Percentiles rank a stretch among this genome's conserved stretches.
These are phyloP conservation scores for Sitta europaea DNA, from an alignment of 2,113 vertebrate genomes.

Conservation along the genomic window DNA sequence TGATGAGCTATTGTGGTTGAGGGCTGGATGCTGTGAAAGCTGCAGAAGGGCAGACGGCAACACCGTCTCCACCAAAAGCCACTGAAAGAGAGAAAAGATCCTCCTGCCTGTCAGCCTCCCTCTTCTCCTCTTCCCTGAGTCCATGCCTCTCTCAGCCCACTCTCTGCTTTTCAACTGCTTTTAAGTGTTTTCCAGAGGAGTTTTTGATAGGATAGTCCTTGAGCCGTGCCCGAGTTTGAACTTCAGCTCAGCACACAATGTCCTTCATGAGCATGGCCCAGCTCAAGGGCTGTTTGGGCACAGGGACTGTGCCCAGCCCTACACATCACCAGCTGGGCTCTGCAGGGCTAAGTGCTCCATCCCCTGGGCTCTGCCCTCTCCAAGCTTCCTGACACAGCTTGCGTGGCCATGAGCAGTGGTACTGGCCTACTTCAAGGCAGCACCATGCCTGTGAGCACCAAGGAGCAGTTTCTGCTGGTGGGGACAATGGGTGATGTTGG, in stretches of 20 bases:
- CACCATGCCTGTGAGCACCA: neutral
- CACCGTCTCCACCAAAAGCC: neutral
- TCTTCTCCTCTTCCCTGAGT: neutral
- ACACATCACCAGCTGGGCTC: rapidly evolving
- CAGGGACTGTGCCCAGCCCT: neutral
- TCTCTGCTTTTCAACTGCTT: neutral
- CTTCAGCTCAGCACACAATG: neutral
- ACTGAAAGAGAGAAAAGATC: neutral
- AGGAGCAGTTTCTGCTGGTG: neutral
- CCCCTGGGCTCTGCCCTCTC: neutral
- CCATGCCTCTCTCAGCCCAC: rapidly evolving
- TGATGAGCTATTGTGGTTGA: neutral
- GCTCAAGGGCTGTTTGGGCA: neutral
- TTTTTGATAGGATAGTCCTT: neutral
- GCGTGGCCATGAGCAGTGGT: neutral
- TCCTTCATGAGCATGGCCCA: rapidly evolving
- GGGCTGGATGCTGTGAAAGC: neutral
- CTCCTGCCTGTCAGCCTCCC: neutral
- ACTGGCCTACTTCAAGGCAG: neutral
- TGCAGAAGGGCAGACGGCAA: neutral
- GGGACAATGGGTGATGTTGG: neutral
- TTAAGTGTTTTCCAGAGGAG: neutral
- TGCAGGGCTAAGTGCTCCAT: neutral
- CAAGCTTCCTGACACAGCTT: neutral
- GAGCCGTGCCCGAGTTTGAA: rapidly evolving